Conservation (phyloP, 2,888 invertebrate genomes). For the Agrotis exclamationis region DNA sequence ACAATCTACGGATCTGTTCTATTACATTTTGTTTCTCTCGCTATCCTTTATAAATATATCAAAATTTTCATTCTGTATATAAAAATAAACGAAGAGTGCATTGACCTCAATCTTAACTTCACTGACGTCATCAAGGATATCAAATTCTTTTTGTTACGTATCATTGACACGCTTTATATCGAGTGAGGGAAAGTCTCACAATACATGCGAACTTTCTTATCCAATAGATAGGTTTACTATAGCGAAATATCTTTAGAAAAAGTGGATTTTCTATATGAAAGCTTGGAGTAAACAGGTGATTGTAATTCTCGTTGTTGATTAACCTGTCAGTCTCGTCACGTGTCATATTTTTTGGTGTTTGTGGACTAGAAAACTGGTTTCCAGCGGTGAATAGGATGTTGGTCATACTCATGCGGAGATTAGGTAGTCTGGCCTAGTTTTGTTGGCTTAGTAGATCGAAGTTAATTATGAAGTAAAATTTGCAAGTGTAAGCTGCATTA, state of each 20-base stretch:
- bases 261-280: conserved; percentile 36
- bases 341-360: conserved; percentile 37
- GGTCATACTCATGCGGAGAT: neutral
- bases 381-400: conserved; percentile 13
- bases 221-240: conserved; percentile 33
- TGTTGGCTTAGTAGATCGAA: neutral
- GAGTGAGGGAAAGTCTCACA: conserved; percentile 55
- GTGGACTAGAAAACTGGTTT: conserved; percentile 20
- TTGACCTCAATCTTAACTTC: neutral
- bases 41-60: neutral
- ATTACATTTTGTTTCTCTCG: neutral
- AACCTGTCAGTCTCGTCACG: conserved; percentile 4
- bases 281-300: conserved; percentile 18
- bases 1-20: too few relatives aligned
- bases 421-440: neutral
- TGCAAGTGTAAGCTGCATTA: neutral
- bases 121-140: conserved; percentile 6
- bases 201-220: conserved; percentile 59
- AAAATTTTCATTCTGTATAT: neutral
- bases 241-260: conserved; percentile 34
- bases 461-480: neutral
- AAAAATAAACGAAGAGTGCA: neutral
- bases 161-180: conserved; percentile 38
- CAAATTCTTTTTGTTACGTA: conserved; percentile 23
- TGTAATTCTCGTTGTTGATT: conserved; percentile 21